Conservation (phyloP, 1,140 invertebrate genomes). For the Anastatus disparis region DNA sequence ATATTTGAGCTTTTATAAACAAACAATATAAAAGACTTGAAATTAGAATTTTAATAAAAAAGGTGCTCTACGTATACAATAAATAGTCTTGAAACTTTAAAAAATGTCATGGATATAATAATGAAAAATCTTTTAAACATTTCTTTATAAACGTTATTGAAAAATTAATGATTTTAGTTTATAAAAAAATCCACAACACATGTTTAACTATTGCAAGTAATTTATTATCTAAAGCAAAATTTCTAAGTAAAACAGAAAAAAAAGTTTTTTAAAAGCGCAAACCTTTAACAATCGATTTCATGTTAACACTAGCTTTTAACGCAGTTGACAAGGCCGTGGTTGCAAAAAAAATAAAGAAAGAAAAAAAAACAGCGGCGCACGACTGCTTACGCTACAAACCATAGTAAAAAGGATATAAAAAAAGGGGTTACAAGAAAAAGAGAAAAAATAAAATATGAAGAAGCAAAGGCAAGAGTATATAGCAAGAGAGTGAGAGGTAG, state of each 20-base stretch:
- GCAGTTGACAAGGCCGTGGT: not conserved
- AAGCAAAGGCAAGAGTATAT: not conserved
- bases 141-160: too few relatives aligned
- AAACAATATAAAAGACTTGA: too few relatives aligned
- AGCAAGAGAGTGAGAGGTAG: not conserved
- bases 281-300: not conserved
- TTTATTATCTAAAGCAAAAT: not conserved
- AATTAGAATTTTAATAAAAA: too few relatives aligned
- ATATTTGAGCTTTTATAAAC: too few relatives aligned
- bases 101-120: too few relatives aligned
- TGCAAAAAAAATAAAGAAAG: not conserved
- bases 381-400: conserved; percentile 7
- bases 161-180: too few relatives aligned
- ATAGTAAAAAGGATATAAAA: conserved; percentile 4
- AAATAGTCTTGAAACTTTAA: too few relatives aligned
- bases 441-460: not conserved
- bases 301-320: not conserved
- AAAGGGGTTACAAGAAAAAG: not conserved
- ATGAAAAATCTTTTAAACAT: too few relatives aligned
- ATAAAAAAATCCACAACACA: not conserved
- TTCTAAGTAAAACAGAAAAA: not conserved
- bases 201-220: not conserved
- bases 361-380: conserved; percentile 1
- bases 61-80: too few relatives aligned
- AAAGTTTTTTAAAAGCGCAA: not conserved